Percentiles rank a stretch among this genome's conserved stretches.
Conservation (phyloP, 1,140 invertebrate genomes). For the Oscheius sp. region DNA sequence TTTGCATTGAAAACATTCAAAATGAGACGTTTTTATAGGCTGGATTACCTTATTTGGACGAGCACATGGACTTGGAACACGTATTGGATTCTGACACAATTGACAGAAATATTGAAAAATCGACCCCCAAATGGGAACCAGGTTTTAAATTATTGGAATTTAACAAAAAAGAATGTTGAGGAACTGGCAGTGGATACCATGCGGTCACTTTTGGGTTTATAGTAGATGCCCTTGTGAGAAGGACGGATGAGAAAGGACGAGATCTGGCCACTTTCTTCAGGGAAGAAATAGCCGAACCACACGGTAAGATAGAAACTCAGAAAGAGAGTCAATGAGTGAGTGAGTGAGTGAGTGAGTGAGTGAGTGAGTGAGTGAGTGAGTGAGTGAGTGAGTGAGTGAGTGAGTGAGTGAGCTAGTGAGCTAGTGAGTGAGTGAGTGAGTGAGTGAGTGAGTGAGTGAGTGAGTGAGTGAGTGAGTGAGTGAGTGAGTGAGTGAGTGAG, state of each 20-base stretch:
- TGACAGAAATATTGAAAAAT: conserved; percentile 40
- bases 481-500: too few relatives aligned
- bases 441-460: too few relatives aligned
- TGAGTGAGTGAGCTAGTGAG: too few relatives aligned
- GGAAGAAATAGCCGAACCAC: conserved; percentile 62
- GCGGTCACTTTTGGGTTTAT: conserved; percentile 61
- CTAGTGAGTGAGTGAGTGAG: too few relatives aligned
- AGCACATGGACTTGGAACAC: conserved; percentile 42
- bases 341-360: too few relatives aligned
- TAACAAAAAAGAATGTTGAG: not conserved
- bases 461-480: too few relatives aligned
- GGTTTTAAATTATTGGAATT: conserved; percentile 14
- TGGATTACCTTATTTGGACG: conserved; percentile 51
- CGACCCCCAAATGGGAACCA: conserved; percentile 54
- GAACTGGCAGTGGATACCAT: conserved; percentile 59
- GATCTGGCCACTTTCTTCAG: conserved; percentile 60
- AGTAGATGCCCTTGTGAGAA: conserved; percentile 60
- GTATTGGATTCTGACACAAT: conserved; percentile 36
- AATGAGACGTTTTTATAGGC: conserved; percentile 37
- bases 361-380: too few relatives aligned
- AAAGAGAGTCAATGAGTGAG: too few relatives aligned
- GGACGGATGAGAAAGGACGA: conserved; percentile 58
- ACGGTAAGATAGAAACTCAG: conserved; percentile 46
- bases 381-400: too few relatives aligned
- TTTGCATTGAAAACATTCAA: conserved; percentile 26